Conservation (phyloP, 2,113 vertebrate genomes). For the Orycteropus afer region DNA sequence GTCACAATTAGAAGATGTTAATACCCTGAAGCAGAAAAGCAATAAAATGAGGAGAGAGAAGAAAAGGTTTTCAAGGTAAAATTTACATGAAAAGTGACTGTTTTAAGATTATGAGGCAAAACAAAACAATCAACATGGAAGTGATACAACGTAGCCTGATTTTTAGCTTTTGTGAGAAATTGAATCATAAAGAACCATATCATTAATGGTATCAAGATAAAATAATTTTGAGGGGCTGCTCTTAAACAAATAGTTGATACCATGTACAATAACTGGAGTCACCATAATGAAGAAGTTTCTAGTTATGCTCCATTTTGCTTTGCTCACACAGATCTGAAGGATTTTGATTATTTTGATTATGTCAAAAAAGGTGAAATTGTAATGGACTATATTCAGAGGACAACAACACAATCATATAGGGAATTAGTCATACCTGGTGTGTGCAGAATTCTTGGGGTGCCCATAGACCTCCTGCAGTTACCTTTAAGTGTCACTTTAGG, state of each 20-base stretch:
- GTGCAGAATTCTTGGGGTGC: background rate
- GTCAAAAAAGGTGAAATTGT: background rate
- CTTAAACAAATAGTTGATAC: background rate
- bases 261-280: background rate
- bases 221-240: background rate
- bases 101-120: background rate
- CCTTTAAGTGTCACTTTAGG: background rate
- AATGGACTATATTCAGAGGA: background rate
- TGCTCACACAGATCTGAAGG: background rate
- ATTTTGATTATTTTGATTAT: background rate
- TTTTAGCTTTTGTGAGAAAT: background rate
- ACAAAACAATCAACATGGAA: background rate
- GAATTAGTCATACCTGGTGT: background rate
- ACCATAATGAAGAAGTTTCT: background rate
- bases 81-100: background rate
- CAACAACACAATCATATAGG: background rate
- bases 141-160: background rate
- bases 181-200: background rate
- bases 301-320: background rate
- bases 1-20: background rate
- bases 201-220: background rate
- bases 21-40: background rate
- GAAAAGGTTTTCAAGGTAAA: background rate
- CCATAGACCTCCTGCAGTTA: background rate
- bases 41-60: background rate